A percentile compares a stretch with the other conserved stretches of the same genome.
Evolutionary conservation across 2,888 invertebrate genomes (phyloP).

Genomic region (Drosophila villosipedis): DNA sequence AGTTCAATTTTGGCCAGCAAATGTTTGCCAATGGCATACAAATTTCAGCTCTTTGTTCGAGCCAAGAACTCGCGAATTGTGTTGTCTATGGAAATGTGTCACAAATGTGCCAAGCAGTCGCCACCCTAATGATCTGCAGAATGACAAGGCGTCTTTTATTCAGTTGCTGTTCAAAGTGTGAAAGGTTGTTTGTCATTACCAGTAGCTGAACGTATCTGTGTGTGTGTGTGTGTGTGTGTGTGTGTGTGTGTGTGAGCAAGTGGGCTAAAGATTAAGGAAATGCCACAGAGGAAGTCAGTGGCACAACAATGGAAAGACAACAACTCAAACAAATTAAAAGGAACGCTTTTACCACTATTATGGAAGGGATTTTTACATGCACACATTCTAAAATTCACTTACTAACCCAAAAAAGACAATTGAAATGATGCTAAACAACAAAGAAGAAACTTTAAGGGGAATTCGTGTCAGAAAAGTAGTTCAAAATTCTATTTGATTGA

Average conservation of each 20-base stretch:
- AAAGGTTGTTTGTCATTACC: constrained; percentile 68
- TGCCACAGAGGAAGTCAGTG: constrained; percentile 58
- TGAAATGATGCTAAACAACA: constrained; percentile 20
- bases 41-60: constrained; percentile 54
- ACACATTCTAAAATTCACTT: constrained; percentile 9
- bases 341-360: constrained; percentile 40
- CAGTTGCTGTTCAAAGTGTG: constrained; percentile 53
- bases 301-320: constrained; percentile 40
- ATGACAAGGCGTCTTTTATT: constrained; percentile 65
- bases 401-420: constrained; percentile 13
- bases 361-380: constrained; percentile 23
- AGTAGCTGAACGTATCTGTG: background rate
- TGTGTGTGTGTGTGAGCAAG: constrained; percentile 20
- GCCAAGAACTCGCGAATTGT: constrained; percentile 50
- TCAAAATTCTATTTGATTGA: background rate
- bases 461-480: background rate
- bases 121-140: constrained; percentile 65
- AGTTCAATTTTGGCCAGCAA: constrained; percentile 68
- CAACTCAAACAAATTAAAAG: constrained; percentile 23
- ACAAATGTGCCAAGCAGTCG: constrained; percentile 45
- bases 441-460: constrained; percentile 1
- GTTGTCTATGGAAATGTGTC: constrained; percentile 70
- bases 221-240: background rate
- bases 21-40: constrained; percentile 73
- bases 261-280: constrained; percentile 66